Base-by-base conservation (phyloP, 2,888 invertebrate genomes). In the Zaprionus bogoriensis region DNA sequence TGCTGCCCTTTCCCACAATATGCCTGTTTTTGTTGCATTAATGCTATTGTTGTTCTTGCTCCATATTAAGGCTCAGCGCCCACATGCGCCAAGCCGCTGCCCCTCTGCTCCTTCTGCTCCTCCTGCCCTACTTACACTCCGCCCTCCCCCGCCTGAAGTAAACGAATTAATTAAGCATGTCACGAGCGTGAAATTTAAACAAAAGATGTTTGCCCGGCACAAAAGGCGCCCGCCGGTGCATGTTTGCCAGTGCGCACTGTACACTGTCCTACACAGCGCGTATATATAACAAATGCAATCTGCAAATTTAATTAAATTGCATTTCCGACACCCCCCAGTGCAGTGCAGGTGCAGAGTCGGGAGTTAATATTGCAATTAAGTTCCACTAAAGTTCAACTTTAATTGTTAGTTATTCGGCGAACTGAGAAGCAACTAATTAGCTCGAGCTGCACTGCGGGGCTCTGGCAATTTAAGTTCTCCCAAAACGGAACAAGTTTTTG, bases 121-220 rank as follows among this genome's bases (percentile, higher is more conserved):
- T 2, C 5, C 30, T 30, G 0, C 30, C 5, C 30, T 2, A 3
- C 12, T 17, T 1, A 2, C 1, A n/a, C 32, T 17, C 1, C 17
- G 6, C 22, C 7, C 25, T 28, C 28, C 62, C 28, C 58, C 32
- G 67, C 62, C 70, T 25, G 36, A 68, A 74, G 79, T 67, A 79
- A 81, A 81, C 61, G 65, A 87, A 78, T 81, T 87, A 81, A 81
- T 81, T 81, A 81, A 72, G 72, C 78, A 74, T 81, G 71, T 86
- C 81, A 81, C 71, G 51, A 66, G 84, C 66, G 66, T 59, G 48
- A 58, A 84, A 60, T 81, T 74, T 53, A 62, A 84, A 87, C 87
- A 86, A 80, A 79, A 81, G 78, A 55, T 48, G 36, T 46, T 30
- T 9, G 42, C 58, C 12, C 20, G 25, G 39, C 12, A 32, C 22